phyloP scores from a whole-genome alignment of 2,888 invertebrate species.

The Empis livida region DNA sequence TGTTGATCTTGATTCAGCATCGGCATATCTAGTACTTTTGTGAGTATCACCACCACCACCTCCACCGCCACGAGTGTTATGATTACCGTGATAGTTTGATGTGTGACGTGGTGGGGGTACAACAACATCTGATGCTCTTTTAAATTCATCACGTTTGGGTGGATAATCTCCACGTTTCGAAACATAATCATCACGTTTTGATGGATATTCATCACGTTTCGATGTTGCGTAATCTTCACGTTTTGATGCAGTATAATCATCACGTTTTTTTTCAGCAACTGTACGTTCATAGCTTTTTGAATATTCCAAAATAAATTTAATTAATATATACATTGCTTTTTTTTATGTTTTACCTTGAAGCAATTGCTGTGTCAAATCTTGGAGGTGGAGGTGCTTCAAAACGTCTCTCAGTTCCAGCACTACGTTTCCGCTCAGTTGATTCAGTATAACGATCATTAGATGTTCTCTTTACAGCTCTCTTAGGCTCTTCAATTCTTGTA shows the following conservation, averaged over 20 bases:
- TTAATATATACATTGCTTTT: background rate
- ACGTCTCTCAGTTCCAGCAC: slow-evolving; percentile 20
- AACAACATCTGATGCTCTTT: slow-evolving; percentile 1
- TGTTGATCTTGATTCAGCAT: slow-evolving; percentile 8
- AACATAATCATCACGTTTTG: slow-evolving; percentile 16
- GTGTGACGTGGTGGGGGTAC: background rate
- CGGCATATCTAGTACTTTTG: slow-evolving; percentile 4
- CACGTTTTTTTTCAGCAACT: slow-evolving; percentile 26
- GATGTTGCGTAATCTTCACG: slow-evolving; percentile 20
- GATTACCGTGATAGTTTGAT: slow-evolving; percentile 15
- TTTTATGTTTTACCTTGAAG: slow-evolving; percentile 23
- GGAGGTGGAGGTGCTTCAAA: slow-evolving; percentile 37
- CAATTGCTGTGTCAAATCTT: slow-evolving; percentile 31
- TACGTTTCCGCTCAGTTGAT: slow-evolving; percentile 28
- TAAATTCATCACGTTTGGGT: slow-evolving; percentile 22
- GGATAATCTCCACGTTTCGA: slow-evolving; percentile 25
- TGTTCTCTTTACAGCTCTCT: slow-evolving; percentile 29
- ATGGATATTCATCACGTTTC: slow-evolving; percentile 28
- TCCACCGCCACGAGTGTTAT: slow-evolving; percentile 11
- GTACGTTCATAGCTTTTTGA: slow-evolving; percentile 4
- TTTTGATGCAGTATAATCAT: slow-evolving; percentile 22
- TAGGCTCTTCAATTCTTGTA: slow-evolving; percentile 31
- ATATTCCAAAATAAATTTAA: background rate
- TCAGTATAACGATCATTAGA: slow-evolving; percentile 30
- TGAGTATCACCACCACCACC: slow-evolving; percentile 1